A percentile compares a stretch with the other conserved stretches of the same genome.
phyloP scores from a whole-genome alignment of 2,797 vertebrate genomes.

The Moxostoma hubbsi region DNA sequence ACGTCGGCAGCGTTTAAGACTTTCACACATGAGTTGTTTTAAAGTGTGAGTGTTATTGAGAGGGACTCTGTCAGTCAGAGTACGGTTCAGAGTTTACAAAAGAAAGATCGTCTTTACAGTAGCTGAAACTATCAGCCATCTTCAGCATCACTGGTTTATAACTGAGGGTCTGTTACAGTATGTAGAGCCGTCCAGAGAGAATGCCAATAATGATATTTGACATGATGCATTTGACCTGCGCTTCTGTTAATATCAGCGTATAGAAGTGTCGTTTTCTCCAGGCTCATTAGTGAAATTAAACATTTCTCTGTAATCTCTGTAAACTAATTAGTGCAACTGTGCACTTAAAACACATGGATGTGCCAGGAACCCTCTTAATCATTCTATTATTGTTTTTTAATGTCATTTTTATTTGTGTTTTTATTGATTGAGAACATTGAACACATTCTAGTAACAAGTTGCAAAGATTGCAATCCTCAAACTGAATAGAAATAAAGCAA shows the following conservation, averaged over 20 bases:
- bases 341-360: too few species aligned
- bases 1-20: conserved; percentile 53
- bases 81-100: neutral
- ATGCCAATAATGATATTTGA: neutral
- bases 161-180: neutral
- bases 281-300: neutral
- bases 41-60: conserved; percentile 36
- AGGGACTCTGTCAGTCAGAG: conserved; percentile 20
- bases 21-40: conserved; percentile 55
- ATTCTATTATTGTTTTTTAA: too few species aligned
- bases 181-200: neutral
- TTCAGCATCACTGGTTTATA: neutral
- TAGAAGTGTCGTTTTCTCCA: neutral
- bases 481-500: too few species aligned
- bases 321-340: neutral
- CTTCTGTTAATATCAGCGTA: neutral
- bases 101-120: neutral
- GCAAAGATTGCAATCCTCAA: too few species aligned
- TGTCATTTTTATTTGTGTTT: too few species aligned
- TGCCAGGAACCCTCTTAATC: too few species aligned
- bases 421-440: too few species aligned
- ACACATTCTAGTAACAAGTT: too few species aligned
- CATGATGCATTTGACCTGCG: neutral
- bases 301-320: neutral
- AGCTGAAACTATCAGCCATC: neutral